Conservation (phyloP, 2,888 invertebrate genomes). For the Xanthia icteritia region DNA sequence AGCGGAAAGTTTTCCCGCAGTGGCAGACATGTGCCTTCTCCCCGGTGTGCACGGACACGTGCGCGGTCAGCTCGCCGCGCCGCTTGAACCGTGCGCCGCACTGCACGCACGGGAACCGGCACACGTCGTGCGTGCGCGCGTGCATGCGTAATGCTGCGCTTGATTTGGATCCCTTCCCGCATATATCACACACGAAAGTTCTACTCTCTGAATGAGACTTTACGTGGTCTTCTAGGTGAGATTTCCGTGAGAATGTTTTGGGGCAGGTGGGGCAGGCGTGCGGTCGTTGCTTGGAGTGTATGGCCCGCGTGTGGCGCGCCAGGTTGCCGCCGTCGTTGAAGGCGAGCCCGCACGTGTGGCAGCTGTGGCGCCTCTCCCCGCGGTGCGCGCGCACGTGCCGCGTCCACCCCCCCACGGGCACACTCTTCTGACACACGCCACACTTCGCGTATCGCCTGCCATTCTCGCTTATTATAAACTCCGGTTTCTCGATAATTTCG, state of each 20-base stretch:
- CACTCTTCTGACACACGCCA: conserved; percentile 79
- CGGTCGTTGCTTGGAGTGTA: conserved; percentile 86
- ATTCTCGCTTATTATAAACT: conserved; percentile 57
- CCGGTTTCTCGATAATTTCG: conserved; percentile 40
- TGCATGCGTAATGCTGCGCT: conserved; percentile 89
- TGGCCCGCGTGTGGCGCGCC: conserved; percentile 86
- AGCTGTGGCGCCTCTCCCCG: conserved; percentile 83
- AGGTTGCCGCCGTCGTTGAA: conserved; percentile 88
- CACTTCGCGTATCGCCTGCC: conserved; percentile 77
- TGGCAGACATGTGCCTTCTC: conserved; percentile 88
- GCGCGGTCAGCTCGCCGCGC: conserved; percentile 88
- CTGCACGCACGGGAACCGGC: conserved; percentile 82
- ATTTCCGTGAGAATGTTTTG: conserved; percentile 86
- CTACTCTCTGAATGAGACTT: conserved; percentile 84
- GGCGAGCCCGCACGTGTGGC: conserved; percentile 88
- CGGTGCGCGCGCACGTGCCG: conserved; percentile 87
- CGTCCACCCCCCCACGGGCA: conserved; percentile 77
- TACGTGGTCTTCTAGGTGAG: conserved; percentile 87
- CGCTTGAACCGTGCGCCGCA: conserved; percentile 91
- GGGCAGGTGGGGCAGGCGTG: conserved; percentile 86
- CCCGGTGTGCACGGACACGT: conserved; percentile 90
- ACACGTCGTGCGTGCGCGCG: conserved; percentile 79
- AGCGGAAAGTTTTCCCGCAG: conserved; percentile 89
- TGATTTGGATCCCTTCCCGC: conserved; percentile 89
- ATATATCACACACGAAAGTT: conserved; percentile 89